Base-by-base conservation (phyloP, 2,888 invertebrate genomes). In the Micoletzkya japonica region DNA sequence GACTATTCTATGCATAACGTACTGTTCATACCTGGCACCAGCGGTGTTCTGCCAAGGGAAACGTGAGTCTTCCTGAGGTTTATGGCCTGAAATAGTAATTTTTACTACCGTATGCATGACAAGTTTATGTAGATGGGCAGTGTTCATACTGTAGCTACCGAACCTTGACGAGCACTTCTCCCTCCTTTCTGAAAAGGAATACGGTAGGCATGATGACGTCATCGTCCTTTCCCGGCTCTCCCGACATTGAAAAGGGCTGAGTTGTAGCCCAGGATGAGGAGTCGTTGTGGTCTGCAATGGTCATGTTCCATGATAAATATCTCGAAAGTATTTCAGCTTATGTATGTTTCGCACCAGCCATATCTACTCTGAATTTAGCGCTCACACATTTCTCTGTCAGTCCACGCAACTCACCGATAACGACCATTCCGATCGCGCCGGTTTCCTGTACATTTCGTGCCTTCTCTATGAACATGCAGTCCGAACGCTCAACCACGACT, bases 401-500 rank as follows among this genome's bases (percentile, higher is more conserved):
- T n/a, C n/a, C n/a, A n/a, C n/a, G n/a, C n/a, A n/a, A n/a, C 83
- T 79, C 73, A 88, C 88, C 88, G 61, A 88, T 87, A 50, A 97
- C 91, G 81, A 97, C 92, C 26, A 92, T 92, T 28, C 92, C 92
- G 44, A 90, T 87, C 0, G 92, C 95, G 24, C 94, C 94, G 4
- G 91, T 91, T 69, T 89, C 88, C 88, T 95, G 92, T 44, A 93
- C 90, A 80, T 90, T 88, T 66, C 94, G 90, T 2, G 77, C 73
- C 56, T 97, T 97, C 80, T 95, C 93, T 2, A 95, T 91, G 86
- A 95, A 98, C 88, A 95, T 95, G 87, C 97, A 98, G 80, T 91
- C 91, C 1, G 96, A 95, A 32, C 97, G 90, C 85, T 91, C 91
- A 72, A 94, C 91, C n/a, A 97, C 88, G 0, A 90, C 93, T 79